Conservation (phyloP, 2,113 vertebrate genomes). For the Hypanus sabinus region DNA sequence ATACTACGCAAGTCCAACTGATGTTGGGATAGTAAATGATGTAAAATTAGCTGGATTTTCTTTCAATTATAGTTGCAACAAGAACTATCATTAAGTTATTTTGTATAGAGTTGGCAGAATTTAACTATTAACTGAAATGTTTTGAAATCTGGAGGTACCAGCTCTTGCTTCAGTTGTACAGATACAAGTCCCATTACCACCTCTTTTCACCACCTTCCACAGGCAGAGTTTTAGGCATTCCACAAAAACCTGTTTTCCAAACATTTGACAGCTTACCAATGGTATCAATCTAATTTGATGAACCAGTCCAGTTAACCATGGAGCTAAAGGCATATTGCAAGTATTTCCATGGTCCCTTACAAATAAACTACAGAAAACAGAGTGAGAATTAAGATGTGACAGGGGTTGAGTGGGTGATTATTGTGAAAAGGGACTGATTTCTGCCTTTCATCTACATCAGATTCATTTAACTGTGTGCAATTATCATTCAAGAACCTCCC, state of each 20-base stretch:
- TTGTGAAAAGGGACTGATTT: conserved; percentile 13
- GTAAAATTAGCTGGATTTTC: neutral
- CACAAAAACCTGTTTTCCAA: neutral
- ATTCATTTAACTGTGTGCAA: conserved; percentile 10
- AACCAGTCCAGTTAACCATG: neutral
- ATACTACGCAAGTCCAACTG: neutral
- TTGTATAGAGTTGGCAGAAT: neutral
- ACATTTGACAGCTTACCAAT: neutral
- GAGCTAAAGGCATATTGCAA: neutral
- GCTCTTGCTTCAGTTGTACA: neutral
- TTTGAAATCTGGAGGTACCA: neutral
- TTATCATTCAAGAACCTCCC: conserved; percentile 9
- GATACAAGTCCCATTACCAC: neutral
- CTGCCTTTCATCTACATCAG: neutral
- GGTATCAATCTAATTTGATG: conserved; percentile 24
- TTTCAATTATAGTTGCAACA: neutral
- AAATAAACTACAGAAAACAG: neutral
- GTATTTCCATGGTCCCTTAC: neutral
- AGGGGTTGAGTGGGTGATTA: neutral
- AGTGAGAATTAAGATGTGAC: conserved; percentile 20
- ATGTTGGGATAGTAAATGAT: neutral
- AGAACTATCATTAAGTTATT: too few relatives aligned
- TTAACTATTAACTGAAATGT: neutral
- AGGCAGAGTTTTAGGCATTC: neutral
- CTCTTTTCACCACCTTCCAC: neutral